phyloP scores from a whole-genome alignment of 2,113 vertebrate genomes.

The Cisticola juncidis region DNA sequence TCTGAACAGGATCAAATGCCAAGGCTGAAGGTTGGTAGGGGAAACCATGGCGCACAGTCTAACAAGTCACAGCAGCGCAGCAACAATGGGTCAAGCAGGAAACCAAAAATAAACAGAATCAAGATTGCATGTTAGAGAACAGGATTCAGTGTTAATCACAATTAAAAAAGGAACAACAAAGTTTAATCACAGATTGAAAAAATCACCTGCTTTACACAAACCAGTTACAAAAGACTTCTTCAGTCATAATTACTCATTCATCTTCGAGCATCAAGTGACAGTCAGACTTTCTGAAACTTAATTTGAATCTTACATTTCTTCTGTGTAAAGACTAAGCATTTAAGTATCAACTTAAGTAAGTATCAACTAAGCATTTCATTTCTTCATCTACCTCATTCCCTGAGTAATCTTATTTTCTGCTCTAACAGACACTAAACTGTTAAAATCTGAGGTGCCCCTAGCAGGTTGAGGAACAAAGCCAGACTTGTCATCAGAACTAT shows the following conservation, averaged over 20 bases:
- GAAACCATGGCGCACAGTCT: slow-evolving; percentile 99
- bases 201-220: background rate
- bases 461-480: slow-evolving; percentile 2
- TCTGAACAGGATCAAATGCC: slow-evolving; percentile 99
- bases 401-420: background rate
- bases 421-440: background rate
- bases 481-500: background rate
- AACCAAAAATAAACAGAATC: slow-evolving; percentile 55
- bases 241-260: background rate
- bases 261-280: background rate
- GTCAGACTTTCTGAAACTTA: background rate
- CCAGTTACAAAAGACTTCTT: background rate
- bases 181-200: background rate
- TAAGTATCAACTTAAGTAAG: too few species aligned
- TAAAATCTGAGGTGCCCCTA: background rate
- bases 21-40: slow-evolving; percentile 96
- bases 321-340: background rate
- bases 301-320: background rate
- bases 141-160: background rate
- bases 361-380: background rate
- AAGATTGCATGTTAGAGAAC: slow-evolving; percentile 21
- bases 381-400: background rate
- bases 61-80: slow-evolving; percentile 47
- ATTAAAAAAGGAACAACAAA: background rate
- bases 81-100: slow-evolving; percentile 8